These are phyloP conservation scores for Eurois occulta DNA, from an alignment of 2,888 invertebrate genomes.

Conservation along the genomic window DNA sequence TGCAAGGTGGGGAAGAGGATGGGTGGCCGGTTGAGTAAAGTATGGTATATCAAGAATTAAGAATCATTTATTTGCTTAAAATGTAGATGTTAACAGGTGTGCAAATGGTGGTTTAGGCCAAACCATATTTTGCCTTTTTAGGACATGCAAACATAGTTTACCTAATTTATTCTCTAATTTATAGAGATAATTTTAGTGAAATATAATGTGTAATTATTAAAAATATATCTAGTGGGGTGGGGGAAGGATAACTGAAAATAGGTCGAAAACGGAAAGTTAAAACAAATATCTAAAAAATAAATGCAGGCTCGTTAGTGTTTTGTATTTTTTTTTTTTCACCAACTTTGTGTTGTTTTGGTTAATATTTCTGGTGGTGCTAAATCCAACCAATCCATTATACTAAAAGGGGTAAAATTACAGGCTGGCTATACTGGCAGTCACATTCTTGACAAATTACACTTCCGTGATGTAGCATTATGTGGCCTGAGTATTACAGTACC, in stretches of 20 bases:
- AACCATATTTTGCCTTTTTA: background rate
- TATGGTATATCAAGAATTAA: background rate
- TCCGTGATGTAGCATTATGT: background rate
- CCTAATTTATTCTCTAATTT: no score
- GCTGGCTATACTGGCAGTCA: background rate
- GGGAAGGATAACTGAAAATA: background rate
- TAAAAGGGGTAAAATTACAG: background rate
- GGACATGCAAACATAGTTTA: background rate
- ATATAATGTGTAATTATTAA: background rate
- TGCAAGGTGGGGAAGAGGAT: slow-evolving; percentile 70
- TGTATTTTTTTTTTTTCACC: background rate
- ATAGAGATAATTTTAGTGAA: no score
- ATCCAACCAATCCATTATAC: background rate
- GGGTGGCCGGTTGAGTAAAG: slow-evolving; percentile 1
- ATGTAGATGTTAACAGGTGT: background rate
- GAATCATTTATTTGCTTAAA: background rate
- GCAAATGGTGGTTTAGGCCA: background rate
- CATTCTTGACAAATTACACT: background rate
- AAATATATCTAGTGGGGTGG: background rate
- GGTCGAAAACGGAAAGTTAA: background rate
- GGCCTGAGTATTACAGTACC: background rate
- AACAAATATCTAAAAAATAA: background rate
- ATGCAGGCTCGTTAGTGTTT: background rate
- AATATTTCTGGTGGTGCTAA: background rate
- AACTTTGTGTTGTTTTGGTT: background rate